Conservation (phyloP, 2,113 vertebrate genomes). For the Raphicerus campestris region DNA sequence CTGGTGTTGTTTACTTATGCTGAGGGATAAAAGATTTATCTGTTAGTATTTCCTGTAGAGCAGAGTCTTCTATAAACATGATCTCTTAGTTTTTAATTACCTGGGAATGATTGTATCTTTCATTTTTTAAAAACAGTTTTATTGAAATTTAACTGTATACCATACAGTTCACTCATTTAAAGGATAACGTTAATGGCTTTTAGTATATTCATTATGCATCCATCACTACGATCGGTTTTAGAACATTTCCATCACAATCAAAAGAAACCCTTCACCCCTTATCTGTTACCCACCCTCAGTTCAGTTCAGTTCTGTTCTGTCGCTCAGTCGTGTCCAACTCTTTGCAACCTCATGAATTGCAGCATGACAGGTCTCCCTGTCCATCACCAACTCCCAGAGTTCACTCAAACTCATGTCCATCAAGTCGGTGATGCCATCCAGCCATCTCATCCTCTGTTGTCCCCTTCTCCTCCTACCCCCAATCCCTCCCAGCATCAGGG, state of each 20-base stretch:
- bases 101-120: neutral
- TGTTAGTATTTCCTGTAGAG: neutral
- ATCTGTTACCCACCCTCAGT: neutral
- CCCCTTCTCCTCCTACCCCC: too few relatives aligned
- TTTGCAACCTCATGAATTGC: too few relatives aligned
- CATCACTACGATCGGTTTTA: neutral
- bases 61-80: neutral
- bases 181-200: neutral
- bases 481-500: too few relatives aligned
- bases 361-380: too few relatives aligned
- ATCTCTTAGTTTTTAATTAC: neutral
- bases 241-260: neutral
- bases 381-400: too few relatives aligned
- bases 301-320: too few relatives aligned
- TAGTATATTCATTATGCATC: neutral
- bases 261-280: neutral
- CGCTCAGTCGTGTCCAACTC: fast-evolving
- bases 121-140: neutral
- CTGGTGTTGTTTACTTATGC: neutral
- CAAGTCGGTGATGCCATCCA: too few relatives aligned
- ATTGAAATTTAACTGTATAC: neutral
- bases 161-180: neutral
- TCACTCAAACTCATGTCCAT: too few relatives aligned
- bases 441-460: too few relatives aligned
- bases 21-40: neutral